A percentile compares a stretch with the other conserved stretches of the same genome.
phyloP scores from a whole-genome alignment of 2,113 vertebrate genomes.

The Laticauda laticaudata region DNA sequence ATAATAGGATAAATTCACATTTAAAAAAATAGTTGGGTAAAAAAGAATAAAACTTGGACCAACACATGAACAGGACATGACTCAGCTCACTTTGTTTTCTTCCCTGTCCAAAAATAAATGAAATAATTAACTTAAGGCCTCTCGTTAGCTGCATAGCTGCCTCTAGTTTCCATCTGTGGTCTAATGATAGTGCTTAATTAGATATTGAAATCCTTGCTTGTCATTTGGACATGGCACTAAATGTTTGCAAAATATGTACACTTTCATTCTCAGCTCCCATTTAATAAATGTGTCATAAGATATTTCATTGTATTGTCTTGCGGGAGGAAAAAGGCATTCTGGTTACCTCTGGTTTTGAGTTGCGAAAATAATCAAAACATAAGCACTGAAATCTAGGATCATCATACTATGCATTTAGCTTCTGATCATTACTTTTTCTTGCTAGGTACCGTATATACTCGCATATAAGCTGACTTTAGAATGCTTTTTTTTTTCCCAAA shows the following conservation, averaged over 20 bases:
- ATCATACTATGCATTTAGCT: not conserved
- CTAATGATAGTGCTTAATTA: not conserved
- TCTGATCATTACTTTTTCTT: not conserved
- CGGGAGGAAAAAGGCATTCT: not conserved
- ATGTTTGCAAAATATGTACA: not conserved
- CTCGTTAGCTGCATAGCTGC: not conserved
- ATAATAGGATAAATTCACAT: not conserved
- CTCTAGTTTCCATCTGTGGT: not conserved
- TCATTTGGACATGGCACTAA: not conserved
- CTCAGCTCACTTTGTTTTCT: not conserved
- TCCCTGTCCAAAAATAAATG: not conserved
- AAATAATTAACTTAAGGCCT: not conserved
- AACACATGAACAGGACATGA: not conserved
- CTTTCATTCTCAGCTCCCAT: not conserved
- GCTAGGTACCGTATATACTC: too few species aligned
- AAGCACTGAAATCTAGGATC: slow-evolving; percentile 1
- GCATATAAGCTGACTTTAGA: too few species aligned
- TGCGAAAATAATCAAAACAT: slow-evolving; percentile 1
- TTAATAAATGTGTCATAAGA: not conserved
- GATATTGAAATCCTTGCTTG: not conserved
- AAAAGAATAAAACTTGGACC: not conserved
- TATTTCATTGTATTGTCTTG: not conserved
- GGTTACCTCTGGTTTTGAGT: not conserved
- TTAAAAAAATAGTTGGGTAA: not conserved
- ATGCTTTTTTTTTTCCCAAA: too few species aligned